These are phyloP conservation scores for Rosalia funebris DNA, from an alignment of 2,888 invertebrate genomes.

Conservation along the genomic window DNA sequence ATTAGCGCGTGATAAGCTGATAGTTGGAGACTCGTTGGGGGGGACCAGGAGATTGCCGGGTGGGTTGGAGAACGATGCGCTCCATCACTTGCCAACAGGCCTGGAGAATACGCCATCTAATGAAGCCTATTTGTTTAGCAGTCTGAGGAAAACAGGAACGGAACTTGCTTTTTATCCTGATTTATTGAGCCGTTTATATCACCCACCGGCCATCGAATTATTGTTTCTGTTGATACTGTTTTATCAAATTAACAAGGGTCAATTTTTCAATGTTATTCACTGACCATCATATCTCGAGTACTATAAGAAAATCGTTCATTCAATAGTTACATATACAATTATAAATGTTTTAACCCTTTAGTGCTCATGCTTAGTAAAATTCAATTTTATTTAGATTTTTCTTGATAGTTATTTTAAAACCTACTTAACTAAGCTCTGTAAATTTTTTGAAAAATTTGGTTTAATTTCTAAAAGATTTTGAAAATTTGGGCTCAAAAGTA, in stretches of 20 bases:
- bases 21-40: conserved; percentile 19
- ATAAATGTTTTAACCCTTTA: no score
- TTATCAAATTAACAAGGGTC: conserved; percentile 32
- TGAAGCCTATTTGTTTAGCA: conserved; percentile 41
- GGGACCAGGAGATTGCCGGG: conserved; percentile 6
- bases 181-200: conserved; percentile 41
- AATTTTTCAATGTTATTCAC: conserved; percentile 10
- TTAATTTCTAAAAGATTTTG: no score
- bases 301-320: no score
- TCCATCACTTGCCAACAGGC: conserved; percentile 33
- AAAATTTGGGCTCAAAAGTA: no score
- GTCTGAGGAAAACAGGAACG: conserved; percentile 42
- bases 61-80: conserved; percentile 28
- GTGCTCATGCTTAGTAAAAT: no score
- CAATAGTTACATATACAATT: no score
- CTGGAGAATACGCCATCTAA: conserved; percentile 32
- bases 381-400: no score
- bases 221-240: conserved; percentile 36
- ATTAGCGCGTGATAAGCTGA: conserved; percentile 48
- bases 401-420: no score
- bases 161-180: conserved; percentile 45
- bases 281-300: no score
- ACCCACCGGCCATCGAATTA: conserved; percentile 36
- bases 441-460: no score
- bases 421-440: no score